Evolutionary conservation across 2,797 vertebrate species (phyloP).

Genomic region (Sitta carolinensis): DNA sequence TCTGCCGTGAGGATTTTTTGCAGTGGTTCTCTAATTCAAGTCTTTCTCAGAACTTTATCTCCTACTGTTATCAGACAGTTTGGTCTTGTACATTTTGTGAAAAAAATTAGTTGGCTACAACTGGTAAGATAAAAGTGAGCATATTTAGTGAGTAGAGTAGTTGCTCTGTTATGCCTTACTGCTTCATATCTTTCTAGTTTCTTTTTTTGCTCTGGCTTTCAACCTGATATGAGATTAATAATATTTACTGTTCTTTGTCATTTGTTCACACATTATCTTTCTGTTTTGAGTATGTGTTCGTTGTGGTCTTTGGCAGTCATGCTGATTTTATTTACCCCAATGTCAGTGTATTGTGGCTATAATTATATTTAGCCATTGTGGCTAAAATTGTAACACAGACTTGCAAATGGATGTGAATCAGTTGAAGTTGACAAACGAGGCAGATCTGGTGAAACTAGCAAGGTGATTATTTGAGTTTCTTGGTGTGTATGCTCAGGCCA

Average conservation of each 20-base stretch:
- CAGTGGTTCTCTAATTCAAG: background rate
- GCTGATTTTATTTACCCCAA: background rate
- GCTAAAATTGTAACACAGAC: background rate
- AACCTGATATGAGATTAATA: background rate
- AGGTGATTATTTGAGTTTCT: background rate
- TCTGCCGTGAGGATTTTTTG: background rate
- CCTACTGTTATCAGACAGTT: background rate
- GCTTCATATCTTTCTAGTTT: background rate
- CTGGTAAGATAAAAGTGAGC: background rate
- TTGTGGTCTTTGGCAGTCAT: background rate
- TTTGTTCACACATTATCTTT: background rate
- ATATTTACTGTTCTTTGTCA: conserved; percentile 15
- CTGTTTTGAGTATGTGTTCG: background rate
- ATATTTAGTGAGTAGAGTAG: background rate
- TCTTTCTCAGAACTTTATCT: background rate
- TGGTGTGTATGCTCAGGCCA: background rate
- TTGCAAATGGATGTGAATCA: background rate
- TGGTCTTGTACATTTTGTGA: background rate
- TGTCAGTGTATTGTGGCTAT: background rate
- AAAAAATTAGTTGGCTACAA: background rate
- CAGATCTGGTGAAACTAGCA: background rate
- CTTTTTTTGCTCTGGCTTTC: background rate
- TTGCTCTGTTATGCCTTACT: background rate
- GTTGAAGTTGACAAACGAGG: background rate
- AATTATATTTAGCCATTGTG: background rate